Evolutionary conservation across 2,888 invertebrate genomes (phyloP).

Genomic region (Amiota mariae): DNA sequence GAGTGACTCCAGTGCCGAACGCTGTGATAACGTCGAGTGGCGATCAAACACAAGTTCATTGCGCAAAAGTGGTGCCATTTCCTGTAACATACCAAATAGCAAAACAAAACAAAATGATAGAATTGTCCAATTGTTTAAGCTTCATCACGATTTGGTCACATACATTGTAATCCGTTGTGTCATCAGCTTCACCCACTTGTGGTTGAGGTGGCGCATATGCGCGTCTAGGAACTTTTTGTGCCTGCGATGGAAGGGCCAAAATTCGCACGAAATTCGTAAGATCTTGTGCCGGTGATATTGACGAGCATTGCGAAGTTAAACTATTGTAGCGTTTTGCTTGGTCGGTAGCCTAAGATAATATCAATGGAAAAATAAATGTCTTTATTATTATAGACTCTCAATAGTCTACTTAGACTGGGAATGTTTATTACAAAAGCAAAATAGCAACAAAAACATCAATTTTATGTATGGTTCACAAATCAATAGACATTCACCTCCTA

Average conservation of each 20-base stretch:
- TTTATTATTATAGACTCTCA: too few relatives aligned
- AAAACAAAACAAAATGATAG: constrained; percentile 7
- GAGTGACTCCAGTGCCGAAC: constrained; percentile 84
- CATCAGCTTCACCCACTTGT: constrained; percentile 71
- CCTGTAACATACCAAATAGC: constrained; percentile 74
- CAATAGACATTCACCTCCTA: too few relatives aligned
- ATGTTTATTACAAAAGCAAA: not conserved
- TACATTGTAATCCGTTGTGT: constrained; percentile 74
- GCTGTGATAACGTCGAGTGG: constrained; percentile 81
- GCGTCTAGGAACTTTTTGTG: constrained; percentile 73
- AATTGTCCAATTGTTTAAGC: too few relatives aligned
- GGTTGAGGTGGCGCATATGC: constrained; percentile 82
- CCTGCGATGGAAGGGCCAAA: constrained; percentile 76
- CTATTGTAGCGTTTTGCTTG: constrained; percentile 89
- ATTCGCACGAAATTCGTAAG: constrained; percentile 83
- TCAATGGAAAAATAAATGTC: too few relatives aligned
- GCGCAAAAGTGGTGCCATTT: constrained; percentile 83
- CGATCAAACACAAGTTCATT: constrained; percentile 90
- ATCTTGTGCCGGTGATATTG: constrained; percentile 77
- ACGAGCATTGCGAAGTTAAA: constrained; percentile 84
- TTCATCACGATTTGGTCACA: constrained; percentile 54
- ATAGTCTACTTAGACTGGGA: not conserved
- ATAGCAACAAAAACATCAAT: not conserved
- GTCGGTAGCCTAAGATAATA: constrained; percentile 79
- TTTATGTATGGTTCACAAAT: not conserved